Base-by-base conservation (phyloP, 1,140 invertebrate genomes). In the Polypedilum pembai region DNA sequence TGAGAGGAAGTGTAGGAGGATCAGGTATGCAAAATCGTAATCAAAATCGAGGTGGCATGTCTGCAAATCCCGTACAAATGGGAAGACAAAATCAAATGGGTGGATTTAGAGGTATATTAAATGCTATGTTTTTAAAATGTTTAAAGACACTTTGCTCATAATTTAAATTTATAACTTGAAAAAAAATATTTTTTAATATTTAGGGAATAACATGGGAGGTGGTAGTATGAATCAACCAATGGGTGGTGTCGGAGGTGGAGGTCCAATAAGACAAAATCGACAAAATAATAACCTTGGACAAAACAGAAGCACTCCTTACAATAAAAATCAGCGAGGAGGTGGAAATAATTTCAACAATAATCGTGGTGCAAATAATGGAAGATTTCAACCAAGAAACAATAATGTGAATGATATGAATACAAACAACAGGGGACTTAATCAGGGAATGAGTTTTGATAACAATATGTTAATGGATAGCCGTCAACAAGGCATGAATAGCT, bases 1-100 rank as follows among this genome's bases (percentile, higher is more conserved):
- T 74, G 21, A 80, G 82, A 5, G 83, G 82, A 0, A 76, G 74
- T 8, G 66, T 79, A 77, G 82, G 81, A 4, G 18, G 18, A 10
- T 8, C 8, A 20, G 65, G 65, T 4, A 3, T 18, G 8, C 65
- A 69, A 69, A 18, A 56, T 56, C 45, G 10, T 56, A 17, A 17
- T 56, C 10, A 17, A 56, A 56, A 56, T 56, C 45, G 65, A 1
- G 63, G 63, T 66, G 65, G 65, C 12, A 69, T n/a, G 17, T 17
- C n/a, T 10, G 17, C 1, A 18, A 69, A 69, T 20, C 17, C 65
- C 1, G 12, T n/a, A 20, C 15, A 8, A 69, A 18, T n/a, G 18
- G 65, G 65, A 21, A 8, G 65, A 8, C 24, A 33, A 33, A 33
- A 33, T 15, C 45, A 56, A 66, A 66, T 66, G 17, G 65, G 65